Evolutionary conservation across 2,113 vertebrate species (phyloP).

Genomic region (Solea solea): DNA sequence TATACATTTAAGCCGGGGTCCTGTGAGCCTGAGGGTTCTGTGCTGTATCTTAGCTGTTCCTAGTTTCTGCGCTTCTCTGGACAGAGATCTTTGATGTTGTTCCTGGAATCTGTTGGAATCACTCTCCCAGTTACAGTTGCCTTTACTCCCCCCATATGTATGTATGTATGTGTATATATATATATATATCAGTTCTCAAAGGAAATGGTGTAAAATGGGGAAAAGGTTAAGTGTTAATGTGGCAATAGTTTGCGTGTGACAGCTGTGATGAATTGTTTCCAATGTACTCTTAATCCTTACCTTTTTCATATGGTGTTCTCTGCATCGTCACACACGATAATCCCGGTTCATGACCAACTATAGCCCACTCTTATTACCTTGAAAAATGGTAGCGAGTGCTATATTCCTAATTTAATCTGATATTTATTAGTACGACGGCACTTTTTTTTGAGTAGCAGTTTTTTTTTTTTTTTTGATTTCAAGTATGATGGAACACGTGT

Average conservation of each 20-base stretch:
- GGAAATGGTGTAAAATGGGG: constrained; percentile 47
- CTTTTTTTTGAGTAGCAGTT: neutral
- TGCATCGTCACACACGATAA: constrained; percentile 33
- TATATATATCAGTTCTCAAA: constrained; percentile 34
- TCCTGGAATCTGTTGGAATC: too few species aligned
- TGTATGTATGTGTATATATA: constrained; percentile 29
- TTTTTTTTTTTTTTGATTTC: constrained; percentile 37
- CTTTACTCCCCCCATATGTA: too few species aligned
- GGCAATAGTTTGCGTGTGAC: constrained; percentile 55
- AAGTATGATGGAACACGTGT: constrained; percentile 8
- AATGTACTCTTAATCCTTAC: constrained; percentile 33
- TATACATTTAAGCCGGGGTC: too few species aligned
- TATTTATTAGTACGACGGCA: constrained; percentile 34
- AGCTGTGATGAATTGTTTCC: constrained; percentile 64
- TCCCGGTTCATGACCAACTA: constrained; percentile 9
- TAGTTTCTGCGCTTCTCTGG: too few species aligned
- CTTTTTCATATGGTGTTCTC: constrained; percentile 9
- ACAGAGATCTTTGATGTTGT: too few species aligned
- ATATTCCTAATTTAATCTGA: constrained; percentile 14
- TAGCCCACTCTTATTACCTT: constrained; percentile 7
- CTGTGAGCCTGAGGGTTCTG: too few species aligned
- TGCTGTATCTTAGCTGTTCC: too few species aligned
- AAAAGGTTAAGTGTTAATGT: constrained; percentile 67
- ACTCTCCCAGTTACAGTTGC: too few species aligned
- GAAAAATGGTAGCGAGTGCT: neutral